phyloP scores from a whole-genome alignment of 2,888 invertebrate genomes.

The Ellobium chinense region DNA sequence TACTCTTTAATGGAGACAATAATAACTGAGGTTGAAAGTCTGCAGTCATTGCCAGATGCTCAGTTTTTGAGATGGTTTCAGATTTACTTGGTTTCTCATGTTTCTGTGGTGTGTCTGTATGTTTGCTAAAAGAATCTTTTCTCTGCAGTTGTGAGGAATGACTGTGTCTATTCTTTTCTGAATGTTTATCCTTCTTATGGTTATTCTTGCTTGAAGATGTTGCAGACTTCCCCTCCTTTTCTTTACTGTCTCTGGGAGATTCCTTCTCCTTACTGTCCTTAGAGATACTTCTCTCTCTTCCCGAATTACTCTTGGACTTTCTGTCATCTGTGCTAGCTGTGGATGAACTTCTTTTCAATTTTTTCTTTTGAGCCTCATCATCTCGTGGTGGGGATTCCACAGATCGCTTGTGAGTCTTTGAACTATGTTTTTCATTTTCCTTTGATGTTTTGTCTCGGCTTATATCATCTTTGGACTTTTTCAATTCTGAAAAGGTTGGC shows the following conservation, averaged over 20 bases:
- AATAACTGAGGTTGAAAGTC: constrained; percentile 41
- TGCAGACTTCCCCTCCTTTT: constrained; percentile 18
- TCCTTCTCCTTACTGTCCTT: constrained; percentile 21
- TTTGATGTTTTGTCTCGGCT: constrained; percentile 9
- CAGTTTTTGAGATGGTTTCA: constrained; percentile 21
- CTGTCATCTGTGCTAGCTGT: constrained; percentile 23
- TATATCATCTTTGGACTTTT: constrained; percentile 24
- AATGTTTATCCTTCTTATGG: constrained; percentile 19
- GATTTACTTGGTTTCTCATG: constrained; percentile 23
- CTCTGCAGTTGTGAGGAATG: constrained; percentile 15
- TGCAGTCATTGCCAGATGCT: constrained; percentile 39
- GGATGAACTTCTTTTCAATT: constrained; percentile 32
- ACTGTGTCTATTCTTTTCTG: constrained; percentile 33
- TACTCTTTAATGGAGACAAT: constrained; percentile 33
- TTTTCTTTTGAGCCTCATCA: constrained; percentile 36
- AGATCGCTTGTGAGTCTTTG: constrained; percentile 26
- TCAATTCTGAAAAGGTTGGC: background rate
- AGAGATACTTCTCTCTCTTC: constrained; percentile 19
- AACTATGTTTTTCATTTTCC: constrained; percentile 30
- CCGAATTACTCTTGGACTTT: constrained; percentile 25
- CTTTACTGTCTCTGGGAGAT: background rate
- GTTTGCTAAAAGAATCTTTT: background rate
- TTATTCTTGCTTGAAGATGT: constrained; percentile 14
- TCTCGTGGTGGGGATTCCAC: background rate
- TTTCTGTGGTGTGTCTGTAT: background rate